A percentile compares a stretch with the other conserved stretches of the same genome.
phyloP scores from a whole-genome alignment of 2,113 vertebrate genomes.

The Eleginops maclovinus region DNA sequence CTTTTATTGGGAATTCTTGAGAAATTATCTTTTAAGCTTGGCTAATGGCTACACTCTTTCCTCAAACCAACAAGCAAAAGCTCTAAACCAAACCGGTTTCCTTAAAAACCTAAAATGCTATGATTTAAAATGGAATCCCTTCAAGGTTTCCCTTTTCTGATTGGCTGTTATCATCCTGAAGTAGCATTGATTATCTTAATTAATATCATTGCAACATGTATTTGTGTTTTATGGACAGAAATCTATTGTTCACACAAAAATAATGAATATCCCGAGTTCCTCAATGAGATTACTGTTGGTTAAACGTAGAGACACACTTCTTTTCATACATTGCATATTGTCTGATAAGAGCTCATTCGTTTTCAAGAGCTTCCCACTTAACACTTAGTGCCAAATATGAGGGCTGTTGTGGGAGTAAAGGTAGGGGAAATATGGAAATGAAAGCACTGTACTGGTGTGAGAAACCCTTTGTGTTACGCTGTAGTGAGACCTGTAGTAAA shows the following conservation, averaged over 20 bases:
- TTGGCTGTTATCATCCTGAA: background rate
- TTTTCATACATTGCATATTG: background rate
- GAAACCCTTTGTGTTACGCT: background rate
- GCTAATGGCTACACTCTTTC: background rate
- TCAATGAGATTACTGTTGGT: background rate
- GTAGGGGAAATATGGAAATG: background rate
- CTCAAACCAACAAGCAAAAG: background rate
- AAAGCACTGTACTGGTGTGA: background rate
- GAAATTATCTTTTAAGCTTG: background rate
- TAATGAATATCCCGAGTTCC: background rate
- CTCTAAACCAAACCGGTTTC: conserved; percentile 6
- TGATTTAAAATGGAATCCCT: background rate
- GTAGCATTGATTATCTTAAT: background rate
- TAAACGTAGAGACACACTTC: no score
- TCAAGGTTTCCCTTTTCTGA: background rate
- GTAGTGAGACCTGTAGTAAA: background rate
- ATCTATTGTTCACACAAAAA: no score
- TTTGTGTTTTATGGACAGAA: background rate
- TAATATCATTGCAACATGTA: background rate
- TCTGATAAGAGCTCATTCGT: conserved; percentile 1
- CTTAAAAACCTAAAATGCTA: background rate
- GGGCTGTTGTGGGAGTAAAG: conserved; percentile 4
- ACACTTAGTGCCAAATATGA: background rate
- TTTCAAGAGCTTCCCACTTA: conserved; percentile 29
- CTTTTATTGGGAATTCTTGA: background rate